Evolutionary conservation across 2,797 vertebrate species (phyloP).

Genomic region (Setipinna tenuifilis): DNA sequence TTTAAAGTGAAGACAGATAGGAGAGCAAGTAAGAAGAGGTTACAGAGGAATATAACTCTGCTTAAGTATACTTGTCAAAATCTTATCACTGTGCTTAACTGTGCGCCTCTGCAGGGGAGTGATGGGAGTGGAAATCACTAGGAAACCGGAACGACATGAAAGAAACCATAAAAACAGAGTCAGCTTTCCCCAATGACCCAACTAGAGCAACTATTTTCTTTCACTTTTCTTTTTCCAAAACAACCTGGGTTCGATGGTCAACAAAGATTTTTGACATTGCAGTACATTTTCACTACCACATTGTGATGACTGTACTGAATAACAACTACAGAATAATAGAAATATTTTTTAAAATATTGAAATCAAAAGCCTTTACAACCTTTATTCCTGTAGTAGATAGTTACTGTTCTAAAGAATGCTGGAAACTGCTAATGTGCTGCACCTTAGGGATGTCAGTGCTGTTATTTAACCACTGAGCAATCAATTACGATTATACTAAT

Average conservation of each 20-base stretch:
- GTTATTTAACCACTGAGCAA: not conserved
- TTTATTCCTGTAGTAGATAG: not conserved
- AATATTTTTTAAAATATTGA: not conserved
- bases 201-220: not conserved
- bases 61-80: slow-evolving; percentile 22
- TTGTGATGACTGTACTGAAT: not conserved
- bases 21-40: not conserved
- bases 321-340: not conserved
- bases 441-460: not conserved
- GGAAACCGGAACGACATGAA: not conserved
- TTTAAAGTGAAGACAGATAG: not conserved
- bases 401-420: not conserved
- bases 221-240: not conserved
- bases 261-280: not conserved
- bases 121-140: slow-evolving; percentile 14
- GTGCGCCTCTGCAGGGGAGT: not conserved
- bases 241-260: not conserved
- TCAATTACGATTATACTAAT: not conserved
- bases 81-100: slow-evolving; percentile 24
- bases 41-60: slow-evolving; percentile 1
- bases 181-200: slow-evolving; percentile 5
- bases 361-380: not conserved
- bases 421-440: not conserved
- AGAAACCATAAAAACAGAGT: not conserved
- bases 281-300: not conserved